Base-by-base conservation (phyloP, 2,888 invertebrate genomes). In the Ormyrus rosae region DNA sequence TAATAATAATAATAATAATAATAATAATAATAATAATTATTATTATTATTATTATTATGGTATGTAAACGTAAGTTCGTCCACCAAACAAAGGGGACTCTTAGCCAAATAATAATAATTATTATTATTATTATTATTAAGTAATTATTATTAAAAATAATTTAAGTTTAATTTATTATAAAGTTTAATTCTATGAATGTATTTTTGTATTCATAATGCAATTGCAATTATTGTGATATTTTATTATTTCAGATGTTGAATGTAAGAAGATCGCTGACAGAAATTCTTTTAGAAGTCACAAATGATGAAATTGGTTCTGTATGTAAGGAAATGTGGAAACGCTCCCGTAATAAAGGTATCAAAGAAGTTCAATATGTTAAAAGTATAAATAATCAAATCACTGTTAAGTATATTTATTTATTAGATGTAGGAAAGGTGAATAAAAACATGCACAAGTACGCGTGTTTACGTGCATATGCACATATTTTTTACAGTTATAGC, bases 201-300 rank as follows among this genome's bases (percentile, higher is more conserved):
- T 45, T 7, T 55, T 60, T 55, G 34, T 34, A 48, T 56, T 56
- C 11, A 56, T 48, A 8, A 58, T 11, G 71, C 13, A 11, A 67
- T 46, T 60, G 34, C 34, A 34, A 34, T 34, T 34, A 34, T 34
- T 34, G 34, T 34, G 68, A 58, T 63, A 6, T 71, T 69, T 61
- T 83, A 78, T 68, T 81, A 13, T 67, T 63, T 78, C 91, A 96
- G 96, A 97, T 98, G 96, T 91, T 96, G 90, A 94, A 95, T 88
- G 96, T 98, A 72, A 94, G 98, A 82, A 94, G 95, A 83, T 95
- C 96, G 85, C 93, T 99, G 91, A 99, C 99, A 51, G 98, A 98
- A 92, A 95, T 99, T 87, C 94, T 99, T 82, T 93, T 99, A 86
- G 97, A 97, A 91, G 98, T 98, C 87, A 99, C 99, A 46, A 96